Conservation (phyloP, 2,888 invertebrate genomes). For the Caenorhabditis plicata region DNA sequence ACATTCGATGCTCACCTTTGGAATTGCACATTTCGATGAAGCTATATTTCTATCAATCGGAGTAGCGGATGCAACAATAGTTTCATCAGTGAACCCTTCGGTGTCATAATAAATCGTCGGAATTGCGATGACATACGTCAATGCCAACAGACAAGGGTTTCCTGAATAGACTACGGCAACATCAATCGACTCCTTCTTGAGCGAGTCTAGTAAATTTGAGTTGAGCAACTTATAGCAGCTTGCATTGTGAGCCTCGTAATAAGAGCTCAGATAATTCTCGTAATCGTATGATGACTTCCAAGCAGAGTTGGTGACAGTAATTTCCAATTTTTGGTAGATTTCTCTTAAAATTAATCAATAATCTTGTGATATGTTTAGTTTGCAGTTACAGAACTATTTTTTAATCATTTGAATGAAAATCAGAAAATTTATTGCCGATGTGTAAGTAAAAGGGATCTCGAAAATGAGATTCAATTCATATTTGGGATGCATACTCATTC, state of each 20-base stretch:
- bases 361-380: too few relatives aligned
- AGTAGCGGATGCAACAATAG: conserved; percentile 55
- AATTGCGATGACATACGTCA: conserved; percentile 59
- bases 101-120: conserved; percentile 62
- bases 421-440: too few relatives aligned
- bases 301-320: conserved; percentile 49
- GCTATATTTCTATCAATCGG: conserved; percentile 41
- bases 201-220: conserved; percentile 59
- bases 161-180: conserved; percentile 61
- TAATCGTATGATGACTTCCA: conserved; percentile 56
- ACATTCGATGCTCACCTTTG: conserved; percentile 1
- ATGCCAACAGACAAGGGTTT: conserved; percentile 62
- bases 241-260: conserved; percentile 60
- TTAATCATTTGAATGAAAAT: too few relatives aligned
- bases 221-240: conserved; percentile 63
- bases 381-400: too few relatives aligned
- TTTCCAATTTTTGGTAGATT: conserved; percentile 55
- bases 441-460: too few relatives aligned
- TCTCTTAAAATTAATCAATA: conserved; percentile 16
- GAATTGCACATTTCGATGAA: conserved; percentile 34
- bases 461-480: too few relatives aligned
- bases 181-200: conserved; percentile 59
- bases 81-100: conserved; percentile 61
- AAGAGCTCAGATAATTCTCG: conserved; percentile 47
- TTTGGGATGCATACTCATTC: too few relatives aligned